A percentile compares a stretch with the other conserved stretches of the same genome.
These are phyloP conservation scores for Nymphalis polychloros DNA, from an alignment of 2,888 invertebrate species.

Conservation along the genomic window DNA sequence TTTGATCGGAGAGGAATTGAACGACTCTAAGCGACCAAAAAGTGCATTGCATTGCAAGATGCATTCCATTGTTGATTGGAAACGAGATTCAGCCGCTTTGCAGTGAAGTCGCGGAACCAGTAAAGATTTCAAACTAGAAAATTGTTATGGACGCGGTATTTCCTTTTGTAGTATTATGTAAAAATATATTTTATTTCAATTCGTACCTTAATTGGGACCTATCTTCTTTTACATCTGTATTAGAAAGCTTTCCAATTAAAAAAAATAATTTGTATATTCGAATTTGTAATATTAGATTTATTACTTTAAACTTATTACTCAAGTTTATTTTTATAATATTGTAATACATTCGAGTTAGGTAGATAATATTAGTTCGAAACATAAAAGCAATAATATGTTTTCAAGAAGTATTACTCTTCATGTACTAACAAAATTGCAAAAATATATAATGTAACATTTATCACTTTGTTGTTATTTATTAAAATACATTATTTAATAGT, in stretches of 20 bases:
- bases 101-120: conserved; percentile 65
- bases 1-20: conserved; percentile 34
- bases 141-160: conserved; percentile 56
- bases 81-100: conserved; percentile 69
- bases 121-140: conserved; percentile 46
- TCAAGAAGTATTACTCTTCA: neutral
- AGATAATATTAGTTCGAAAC: neutral
- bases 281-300: no score
- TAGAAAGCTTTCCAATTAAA: no score
- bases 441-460: no score
- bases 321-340: neutral
- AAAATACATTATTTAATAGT: no score
- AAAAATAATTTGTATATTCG: no score
- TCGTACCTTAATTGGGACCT: no score
- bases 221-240: no score
- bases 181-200: no score
- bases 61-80: conserved; percentile 79
- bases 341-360: neutral
- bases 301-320: neutral
- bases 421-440: neutral
- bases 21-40: conserved; percentile 62
- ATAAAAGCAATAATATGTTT: neutral
- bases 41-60: conserved; percentile 47
- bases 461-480: no score
- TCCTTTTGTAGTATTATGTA: neutral